Conservation (phyloP, 2,888 invertebrate species). For the Lacanobia wlatinum region DNA sequence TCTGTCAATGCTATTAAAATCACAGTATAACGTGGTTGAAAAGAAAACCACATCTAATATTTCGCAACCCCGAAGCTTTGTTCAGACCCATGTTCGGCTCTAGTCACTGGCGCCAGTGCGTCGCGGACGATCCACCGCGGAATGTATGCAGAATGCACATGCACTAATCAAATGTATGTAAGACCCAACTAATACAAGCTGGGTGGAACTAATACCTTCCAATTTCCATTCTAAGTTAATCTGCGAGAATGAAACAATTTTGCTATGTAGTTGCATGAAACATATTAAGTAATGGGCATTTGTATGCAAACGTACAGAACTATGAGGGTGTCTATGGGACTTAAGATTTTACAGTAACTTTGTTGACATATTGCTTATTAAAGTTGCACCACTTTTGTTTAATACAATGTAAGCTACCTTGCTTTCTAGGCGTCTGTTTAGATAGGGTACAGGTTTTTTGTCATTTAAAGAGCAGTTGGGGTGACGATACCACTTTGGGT, state of each 20-base stretch:
- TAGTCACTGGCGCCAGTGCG: conserved; percentile 48
- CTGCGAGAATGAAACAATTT: conserved; percentile 30
- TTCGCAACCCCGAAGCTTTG: conserved; percentile 47
- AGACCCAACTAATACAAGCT: conserved; percentile 33
- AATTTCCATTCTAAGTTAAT: conserved; percentile 45
- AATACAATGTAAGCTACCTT: not conserved
- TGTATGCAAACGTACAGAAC: conserved; percentile 14
- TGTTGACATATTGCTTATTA: not conserved
- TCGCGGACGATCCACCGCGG: conserved; percentile 34
- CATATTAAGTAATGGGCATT: conserved; percentile 9
- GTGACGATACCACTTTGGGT: not conserved
- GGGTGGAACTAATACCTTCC: conserved; percentile 35
- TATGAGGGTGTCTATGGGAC: not conserved
- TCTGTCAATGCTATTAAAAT: not conserved
- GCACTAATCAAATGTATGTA: conserved; percentile 47
- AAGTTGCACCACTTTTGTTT: conserved; percentile 10
- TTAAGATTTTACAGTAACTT: conserved; percentile 2
- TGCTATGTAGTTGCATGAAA: conserved; percentile 13
- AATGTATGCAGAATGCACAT: conserved; percentile 27
- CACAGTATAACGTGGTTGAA: not conserved
- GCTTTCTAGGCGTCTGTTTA: conserved; percentile 8
- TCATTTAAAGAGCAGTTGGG: not conserved
- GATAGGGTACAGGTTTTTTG: no score
- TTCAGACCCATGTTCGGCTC: conserved; percentile 35
- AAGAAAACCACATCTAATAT: not conserved